Evolutionary conservation across 2,113 vertebrate species (phyloP).

Genomic region (Clarias gariepinus): DNA sequence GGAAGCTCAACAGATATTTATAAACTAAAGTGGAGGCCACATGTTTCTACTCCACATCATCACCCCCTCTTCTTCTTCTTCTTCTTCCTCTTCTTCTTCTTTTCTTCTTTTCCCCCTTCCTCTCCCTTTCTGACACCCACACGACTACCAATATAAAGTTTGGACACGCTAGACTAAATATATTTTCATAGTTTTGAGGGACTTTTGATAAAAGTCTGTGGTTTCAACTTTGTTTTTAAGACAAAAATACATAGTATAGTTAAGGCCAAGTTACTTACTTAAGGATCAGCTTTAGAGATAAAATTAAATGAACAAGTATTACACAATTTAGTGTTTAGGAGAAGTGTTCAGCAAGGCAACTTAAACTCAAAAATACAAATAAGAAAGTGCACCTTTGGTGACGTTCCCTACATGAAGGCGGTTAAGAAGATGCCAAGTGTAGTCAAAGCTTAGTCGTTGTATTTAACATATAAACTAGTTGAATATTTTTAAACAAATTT

Average conservation of each 20-base stretch:
- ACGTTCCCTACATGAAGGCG: not conserved
- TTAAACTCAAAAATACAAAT: not conserved
- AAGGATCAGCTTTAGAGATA: not conserved
- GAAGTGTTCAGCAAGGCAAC: not conserved
- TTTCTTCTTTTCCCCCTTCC: not conserved
- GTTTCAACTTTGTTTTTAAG: not conserved
- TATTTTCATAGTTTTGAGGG: not conserved
- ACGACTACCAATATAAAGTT: not conserved
- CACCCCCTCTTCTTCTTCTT: conserved; percentile 5
- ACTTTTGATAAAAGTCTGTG: not conserved
- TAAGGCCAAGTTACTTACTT: not conserved
- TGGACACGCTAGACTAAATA: not conserved
- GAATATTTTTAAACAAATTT: not conserved
- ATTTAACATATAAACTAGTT: not conserved
- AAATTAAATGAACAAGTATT: not conserved
- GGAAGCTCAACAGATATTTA: conserved; percentile 69
- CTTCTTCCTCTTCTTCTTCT: not conserved
- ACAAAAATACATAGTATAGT: not conserved
- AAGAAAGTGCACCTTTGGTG: not conserved
- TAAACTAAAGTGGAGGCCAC: conserved; percentile 70
- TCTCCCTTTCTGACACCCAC: not conserved
- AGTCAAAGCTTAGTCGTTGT: not conserved
- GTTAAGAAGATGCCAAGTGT: not conserved
- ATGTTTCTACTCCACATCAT: conserved; percentile 68
- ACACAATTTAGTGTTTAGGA: not conserved